Conservation (phyloP, 2,888 invertebrate genomes). For the Cephus nigrinus region DNA sequence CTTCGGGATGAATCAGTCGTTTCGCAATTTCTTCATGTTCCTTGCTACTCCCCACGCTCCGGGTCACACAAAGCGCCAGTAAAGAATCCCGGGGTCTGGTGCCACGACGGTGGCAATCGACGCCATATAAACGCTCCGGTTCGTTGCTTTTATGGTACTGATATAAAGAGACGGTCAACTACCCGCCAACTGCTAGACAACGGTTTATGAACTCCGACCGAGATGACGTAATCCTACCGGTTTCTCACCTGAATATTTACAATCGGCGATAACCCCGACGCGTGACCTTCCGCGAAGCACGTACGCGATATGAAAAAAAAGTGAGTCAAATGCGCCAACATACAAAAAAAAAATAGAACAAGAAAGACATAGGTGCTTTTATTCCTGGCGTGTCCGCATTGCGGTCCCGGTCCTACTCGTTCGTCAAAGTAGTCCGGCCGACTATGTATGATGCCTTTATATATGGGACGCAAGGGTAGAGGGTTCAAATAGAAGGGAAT, state of each 20-base stretch:
- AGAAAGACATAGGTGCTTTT: conserved; percentile 17
- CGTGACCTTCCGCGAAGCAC: no score
- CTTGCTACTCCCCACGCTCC: not conserved
- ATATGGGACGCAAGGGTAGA: not conserved
- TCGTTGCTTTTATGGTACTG: conserved; percentile 51
- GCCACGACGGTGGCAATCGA: conserved; percentile 38
- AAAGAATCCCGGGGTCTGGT: not conserved
- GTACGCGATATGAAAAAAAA: not conserved
- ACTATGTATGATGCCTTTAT: not conserved
- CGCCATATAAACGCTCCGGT: conserved; percentile 44
- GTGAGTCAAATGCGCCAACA: not conserved
- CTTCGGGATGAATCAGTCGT: conserved; percentile 16
- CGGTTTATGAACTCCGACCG: conserved; percentile 50
- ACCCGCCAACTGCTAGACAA: conserved; percentile 51
- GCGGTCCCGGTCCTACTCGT: not conserved
- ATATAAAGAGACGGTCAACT: conserved; percentile 57
- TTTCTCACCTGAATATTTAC: conserved; percentile 1
- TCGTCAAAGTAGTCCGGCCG: not conserved
- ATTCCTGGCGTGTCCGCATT: conserved; percentile 20
- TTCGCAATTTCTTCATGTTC: not conserved
- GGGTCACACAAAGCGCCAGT: not conserved
- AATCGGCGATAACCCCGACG: no score
- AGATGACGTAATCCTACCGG: conserved; percentile 45
- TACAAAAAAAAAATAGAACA: not conserved
- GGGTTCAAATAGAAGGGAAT: not conserved